phyloP scores from a whole-genome alignment of 2,888 invertebrate genomes.

The Cataglyphis rosenhaueri region DNA sequence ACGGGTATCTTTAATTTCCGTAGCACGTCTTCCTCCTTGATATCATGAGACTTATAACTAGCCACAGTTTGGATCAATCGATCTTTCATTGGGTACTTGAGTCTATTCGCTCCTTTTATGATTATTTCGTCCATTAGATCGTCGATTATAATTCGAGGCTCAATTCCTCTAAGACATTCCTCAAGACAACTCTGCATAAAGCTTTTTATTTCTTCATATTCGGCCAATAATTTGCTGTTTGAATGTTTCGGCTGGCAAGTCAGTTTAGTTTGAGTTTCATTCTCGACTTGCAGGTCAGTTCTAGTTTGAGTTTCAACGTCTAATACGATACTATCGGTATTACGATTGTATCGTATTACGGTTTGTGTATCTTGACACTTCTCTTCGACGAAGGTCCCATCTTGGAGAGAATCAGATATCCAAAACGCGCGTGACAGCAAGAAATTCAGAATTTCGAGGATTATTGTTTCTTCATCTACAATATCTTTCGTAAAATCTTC shows the following conservation, averaged over 20 bases:
- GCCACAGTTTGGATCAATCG: constrained; percentile 70
- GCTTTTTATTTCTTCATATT: constrained; percentile 62
- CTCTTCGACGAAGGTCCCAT: not conserved
- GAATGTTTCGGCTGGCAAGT: constrained; percentile 74
- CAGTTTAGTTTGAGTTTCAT: constrained; percentile 71
- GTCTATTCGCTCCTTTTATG: constrained; percentile 60
- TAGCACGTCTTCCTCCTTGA: constrained; percentile 72
- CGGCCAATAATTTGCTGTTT: constrained; percentile 68
- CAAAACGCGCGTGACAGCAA: constrained; percentile 69
- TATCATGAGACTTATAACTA: constrained; percentile 47
- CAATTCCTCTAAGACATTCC: constrained; percentile 64
- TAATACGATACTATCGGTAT: constrained; percentile 53
- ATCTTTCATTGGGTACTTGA: constrained; percentile 63
- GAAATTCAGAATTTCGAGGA: constrained; percentile 64
- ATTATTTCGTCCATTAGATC: constrained; percentile 71
- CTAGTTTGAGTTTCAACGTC: constrained; percentile 43
- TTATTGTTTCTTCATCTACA: constrained; percentile 42
- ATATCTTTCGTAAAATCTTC: not conserved
- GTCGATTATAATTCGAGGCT: constrained; percentile 54
- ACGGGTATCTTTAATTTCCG: constrained; percentile 64
- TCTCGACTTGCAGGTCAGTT: not conserved
- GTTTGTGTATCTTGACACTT: constrained; percentile 65
- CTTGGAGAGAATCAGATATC: constrained; percentile 67
- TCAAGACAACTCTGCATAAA: constrained; percentile 59
- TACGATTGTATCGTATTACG: constrained; percentile 63